Base-by-base conservation (phyloP, 53 echinoderm and acorn worm species). In the Apostichopus leukothele region DNA sequence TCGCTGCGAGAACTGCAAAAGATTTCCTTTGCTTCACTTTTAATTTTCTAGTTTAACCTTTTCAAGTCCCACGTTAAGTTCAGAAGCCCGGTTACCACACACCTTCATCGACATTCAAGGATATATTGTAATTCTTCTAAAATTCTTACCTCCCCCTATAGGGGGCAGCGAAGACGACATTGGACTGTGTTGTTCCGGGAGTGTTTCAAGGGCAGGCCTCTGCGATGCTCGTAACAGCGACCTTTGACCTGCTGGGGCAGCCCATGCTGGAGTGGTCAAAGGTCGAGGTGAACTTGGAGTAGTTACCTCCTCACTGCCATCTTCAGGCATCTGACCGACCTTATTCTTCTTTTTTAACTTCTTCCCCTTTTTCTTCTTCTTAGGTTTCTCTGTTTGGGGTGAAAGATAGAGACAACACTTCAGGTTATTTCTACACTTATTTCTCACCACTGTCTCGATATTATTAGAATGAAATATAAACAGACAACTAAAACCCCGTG, bases 321-420 rank as follows among this genome's bases (percentile, higher is more conserved):
- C 97, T 19, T 90, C 52, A 16, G 95, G 92, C 88, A 92, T 71
- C 1, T 95, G 97, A 4, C 92, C 94, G 8, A 91, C 86, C 83
- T 97, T 97, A 91, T 95, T 97, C 73, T 93, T 97, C 88, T 95
- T 97, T 75, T 92, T 94, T 19, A 93, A 60, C 76, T 95, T 97
- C 79, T 95, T 94, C 77, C 94, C 95, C 88, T 97, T 97, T 88
- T 95, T 97, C 91, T 97, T 97, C 89, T 96, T 96, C 89, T 94
- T 96, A 74, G 86, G 88, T 92, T 88, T 90, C 66, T 91, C 91
- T 91, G 89, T 60, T 18, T 8, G 84, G 61, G 61, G 66, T 21
- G 51, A 76, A 85, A 76, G 57, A 81, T 68, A 75, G 18, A 73
- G 57, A 57, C 57, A 10, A 57, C 1, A 57, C 3, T 27, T 76